Percentiles rank a stretch among this genome's conserved stretches.
Evolutionary conservation across 2,888 invertebrate species (phyloP).

Genomic region (Volucella inflata): DNA sequence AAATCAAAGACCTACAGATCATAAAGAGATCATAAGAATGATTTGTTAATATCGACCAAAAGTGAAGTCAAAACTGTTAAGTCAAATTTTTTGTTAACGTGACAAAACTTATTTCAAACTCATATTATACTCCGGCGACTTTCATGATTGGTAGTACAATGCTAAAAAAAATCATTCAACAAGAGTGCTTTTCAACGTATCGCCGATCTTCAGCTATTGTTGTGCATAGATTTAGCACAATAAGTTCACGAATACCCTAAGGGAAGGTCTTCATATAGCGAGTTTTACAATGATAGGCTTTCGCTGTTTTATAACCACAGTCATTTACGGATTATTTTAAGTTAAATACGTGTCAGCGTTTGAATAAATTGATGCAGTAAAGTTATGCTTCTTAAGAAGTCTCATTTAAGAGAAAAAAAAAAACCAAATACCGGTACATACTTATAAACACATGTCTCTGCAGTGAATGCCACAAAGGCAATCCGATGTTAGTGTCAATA

Average conservation of each 20-base stretch:
- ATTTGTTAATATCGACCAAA: too few relatives aligned
- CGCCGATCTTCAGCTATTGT: constrained; percentile 45
- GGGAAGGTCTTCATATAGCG: constrained; percentile 41
- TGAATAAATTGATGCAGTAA: too few relatives aligned
- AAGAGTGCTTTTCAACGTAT: constrained; percentile 38
- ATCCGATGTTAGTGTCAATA: constrained; percentile 2
- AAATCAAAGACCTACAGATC: too few relatives aligned
- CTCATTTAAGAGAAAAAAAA: too few relatives aligned
- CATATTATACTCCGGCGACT: too few relatives aligned
- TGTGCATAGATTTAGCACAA: constrained; percentile 39
- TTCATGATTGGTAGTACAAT: constrained; percentile 21
- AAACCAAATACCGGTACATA: too few relatives aligned
- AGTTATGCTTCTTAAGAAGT: too few relatives aligned
- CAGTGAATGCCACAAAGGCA: constrained; percentile 35
- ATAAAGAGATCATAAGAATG: too few relatives aligned
- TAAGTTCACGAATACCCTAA: constrained; percentile 50
- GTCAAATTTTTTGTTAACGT: too few relatives aligned
- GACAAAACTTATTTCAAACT: too few relatives aligned
- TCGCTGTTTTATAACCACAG: background rate
- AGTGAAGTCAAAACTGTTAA: too few relatives aligned
- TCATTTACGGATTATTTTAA: background rate
- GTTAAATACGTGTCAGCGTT: background rate
- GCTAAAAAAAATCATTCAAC: constrained; percentile 32
- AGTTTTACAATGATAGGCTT: constrained; percentile 8
- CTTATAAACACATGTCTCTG: background rate